These are phyloP conservation scores for Hesperia comma DNA, from an alignment of 2,888 invertebrate species.

Conservation along the genomic window DNA sequence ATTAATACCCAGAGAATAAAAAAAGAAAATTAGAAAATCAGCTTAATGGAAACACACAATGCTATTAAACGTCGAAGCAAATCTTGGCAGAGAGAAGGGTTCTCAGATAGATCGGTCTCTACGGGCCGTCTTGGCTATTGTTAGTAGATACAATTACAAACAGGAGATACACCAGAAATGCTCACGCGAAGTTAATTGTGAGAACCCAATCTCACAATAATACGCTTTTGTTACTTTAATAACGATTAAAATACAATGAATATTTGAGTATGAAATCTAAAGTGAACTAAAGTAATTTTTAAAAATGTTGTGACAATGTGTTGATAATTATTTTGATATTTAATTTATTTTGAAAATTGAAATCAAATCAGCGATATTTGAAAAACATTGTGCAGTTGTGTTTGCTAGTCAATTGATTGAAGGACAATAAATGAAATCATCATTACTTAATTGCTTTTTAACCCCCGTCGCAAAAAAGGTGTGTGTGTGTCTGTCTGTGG, in stretches of 20 bases:
- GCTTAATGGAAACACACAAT: slow-evolving; percentile 22
- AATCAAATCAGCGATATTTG: no score
- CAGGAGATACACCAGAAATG: slow-evolving; percentile 1
- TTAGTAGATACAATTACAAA: slow-evolving; percentile 11
- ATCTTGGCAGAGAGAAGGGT: slow-evolving; percentile 30
- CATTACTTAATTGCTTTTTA: no score
- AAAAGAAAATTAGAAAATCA: background rate
- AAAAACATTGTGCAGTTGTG: no score
- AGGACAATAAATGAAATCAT: no score
- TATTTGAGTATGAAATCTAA: no score
- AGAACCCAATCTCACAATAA: background rate
- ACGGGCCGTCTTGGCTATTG: slow-evolving; percentile 25
- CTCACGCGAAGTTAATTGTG: background rate
- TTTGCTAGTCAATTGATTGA: no score
- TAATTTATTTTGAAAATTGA: no score
- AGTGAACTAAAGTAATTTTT: no score
- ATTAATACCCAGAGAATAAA: background rate
- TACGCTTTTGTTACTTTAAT: background rate
- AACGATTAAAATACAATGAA: background rate
- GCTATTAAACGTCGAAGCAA: slow-evolving; percentile 30
- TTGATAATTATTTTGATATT: no score
- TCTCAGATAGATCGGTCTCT: slow-evolving; percentile 24
- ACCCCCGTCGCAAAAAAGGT: no score
- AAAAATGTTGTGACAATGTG: no score
- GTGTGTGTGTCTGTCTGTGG: no score